These are phyloP conservation scores for Anarrhichthys ocellatus DNA, from an alignment of 2,113 vertebrate genomes.

Conservation along the genomic window DNA sequence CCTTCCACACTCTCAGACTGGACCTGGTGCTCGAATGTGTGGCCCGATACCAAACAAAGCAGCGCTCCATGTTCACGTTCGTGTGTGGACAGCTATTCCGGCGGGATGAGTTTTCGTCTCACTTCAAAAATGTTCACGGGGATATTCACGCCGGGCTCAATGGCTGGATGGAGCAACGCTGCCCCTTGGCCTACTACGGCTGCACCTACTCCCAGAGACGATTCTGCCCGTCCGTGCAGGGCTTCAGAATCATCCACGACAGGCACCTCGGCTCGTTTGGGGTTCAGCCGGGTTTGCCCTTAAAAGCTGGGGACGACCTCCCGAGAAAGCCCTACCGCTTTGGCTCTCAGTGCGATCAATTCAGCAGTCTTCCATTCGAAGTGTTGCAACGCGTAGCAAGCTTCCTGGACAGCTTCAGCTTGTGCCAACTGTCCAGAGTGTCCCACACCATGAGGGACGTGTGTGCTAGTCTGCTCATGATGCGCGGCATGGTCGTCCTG, in stretches of 20 bases:
- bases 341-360: constrained; percentile 84
- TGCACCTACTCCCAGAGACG: constrained; percentile 97
- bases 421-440: constrained; percentile 95
- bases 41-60: constrained; percentile 97
- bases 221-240: constrained; percentile 96
- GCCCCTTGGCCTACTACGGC: constrained; percentile 97
- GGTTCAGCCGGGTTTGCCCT: constrained; percentile 89
- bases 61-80: constrained; percentile 99
- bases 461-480: constrained; percentile 94
- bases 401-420: constrained; percentile 96
- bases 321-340: constrained; percentile 78
- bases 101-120: constrained; percentile 96
- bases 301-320: constrained; percentile 79
- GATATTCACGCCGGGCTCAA: constrained; percentile 99
- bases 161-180: constrained; percentile 99
- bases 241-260: constrained; percentile 96
- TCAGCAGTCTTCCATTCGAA: constrained; percentile 95
- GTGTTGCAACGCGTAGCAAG: constrained; percentile 93
- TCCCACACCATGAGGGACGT: constrained; percentile 96
- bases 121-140: constrained; percentile 99
- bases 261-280: constrained; percentile 96
- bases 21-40: constrained; percentile 98
- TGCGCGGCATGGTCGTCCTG: constrained; percentile 96
- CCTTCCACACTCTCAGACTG: constrained; percentile 97
- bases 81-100: constrained; percentile 98